Conservation (phyloP, 2,888 invertebrate species). For the Macroteleia sp. region DNA sequence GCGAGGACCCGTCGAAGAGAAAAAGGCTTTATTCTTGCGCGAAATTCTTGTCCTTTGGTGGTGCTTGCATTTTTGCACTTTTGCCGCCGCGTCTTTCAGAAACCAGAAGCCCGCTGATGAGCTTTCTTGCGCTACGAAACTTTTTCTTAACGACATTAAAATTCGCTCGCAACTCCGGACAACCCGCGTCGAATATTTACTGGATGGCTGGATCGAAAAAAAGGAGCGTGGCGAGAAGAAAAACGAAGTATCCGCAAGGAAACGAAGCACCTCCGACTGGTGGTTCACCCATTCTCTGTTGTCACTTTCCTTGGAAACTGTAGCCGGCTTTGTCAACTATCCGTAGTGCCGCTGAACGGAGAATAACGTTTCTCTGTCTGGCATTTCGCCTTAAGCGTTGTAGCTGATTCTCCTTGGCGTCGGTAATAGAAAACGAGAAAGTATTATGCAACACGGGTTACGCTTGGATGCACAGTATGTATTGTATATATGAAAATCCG, state of each 20-base stretch:
- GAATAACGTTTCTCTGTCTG: conserved; percentile 57
- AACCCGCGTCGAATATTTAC: conserved; percentile 68
- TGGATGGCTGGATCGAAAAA: conserved; percentile 44
- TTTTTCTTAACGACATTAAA: conserved; percentile 72
- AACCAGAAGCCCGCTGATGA: conserved; percentile 67
- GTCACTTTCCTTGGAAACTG: conserved; percentile 50
- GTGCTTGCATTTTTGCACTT: conserved; percentile 45
- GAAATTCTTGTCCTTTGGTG: conserved; percentile 48
- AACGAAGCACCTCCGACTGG: conserved; percentile 48
- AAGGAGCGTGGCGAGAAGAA: conserved; percentile 8
- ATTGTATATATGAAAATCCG: conserved; percentile 42
- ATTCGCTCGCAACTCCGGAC: conserved; percentile 70
- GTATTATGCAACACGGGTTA: conserved; percentile 43
- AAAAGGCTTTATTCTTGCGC: conserved; percentile 46
- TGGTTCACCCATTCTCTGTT: conserved; percentile 32
- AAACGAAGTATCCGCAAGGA: conserved; percentile 22
- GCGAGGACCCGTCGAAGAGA: conserved; percentile 46
- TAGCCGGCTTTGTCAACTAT: conserved; percentile 59
- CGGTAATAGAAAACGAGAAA: conserved; percentile 57
- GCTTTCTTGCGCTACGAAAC: conserved; percentile 72
- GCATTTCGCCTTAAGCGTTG: conserved; percentile 52
- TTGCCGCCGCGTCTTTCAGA: conserved; percentile 42
- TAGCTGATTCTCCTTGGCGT: conserved; percentile 46
- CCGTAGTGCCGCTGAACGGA: conserved; percentile 31
- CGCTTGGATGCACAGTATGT: conserved; percentile 31